Evolutionary conservation across 2,113 vertebrate genomes (phyloP), one percentile per base, ranked within the genome.

Genomic region (Dascyllus trimaculatus): DNA sequence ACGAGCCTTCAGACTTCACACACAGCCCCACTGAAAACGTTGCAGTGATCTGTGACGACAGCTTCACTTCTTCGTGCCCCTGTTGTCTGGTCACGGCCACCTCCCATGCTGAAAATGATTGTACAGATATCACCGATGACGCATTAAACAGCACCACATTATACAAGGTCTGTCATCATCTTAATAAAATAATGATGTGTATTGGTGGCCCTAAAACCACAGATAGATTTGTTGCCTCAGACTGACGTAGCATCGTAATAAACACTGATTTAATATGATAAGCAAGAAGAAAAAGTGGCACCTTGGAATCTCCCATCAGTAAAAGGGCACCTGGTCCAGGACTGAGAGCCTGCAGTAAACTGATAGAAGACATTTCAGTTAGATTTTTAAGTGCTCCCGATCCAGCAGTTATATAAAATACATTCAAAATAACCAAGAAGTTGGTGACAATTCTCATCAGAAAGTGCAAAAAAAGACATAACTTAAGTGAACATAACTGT

Each of bases 321-420:
- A 92, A 97, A 97, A 2, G 96, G 96, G 54, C 96, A 97, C 84
- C 88, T 94, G 78, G 93, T 92, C 96, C 95, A 96, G 67, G 88
- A 92, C 14, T 86, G 89, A 57, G 66, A 49, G 15, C 87, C 88
- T 26, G 82, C 90, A 40, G 92, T 91, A 85, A 97, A 97, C 96
- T 97, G 78, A 82, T n/a, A 88, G 57, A 81, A 65, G n/a, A 79
- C 2, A 17, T 1, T 5, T 61, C 5, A 60, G 2, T 60, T 71
- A 43, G 4, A 25, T 49, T 68, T 48, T 17, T 13, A 48, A 57
- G 40, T 14, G 32, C 32, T 35, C 32, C 8, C 9, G 4, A 26
- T 75, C n/a, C 5, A 68, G 14, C 7, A 62, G 25, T 43, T 51
- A 35, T 15, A 15, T 8, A 45, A 53, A 56, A 15, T 61, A 38